These are phyloP conservation scores for Sebastes iracundus DNA, from an alignment of 2,797 vertebrate species.

Conservation along the genomic window DNA sequence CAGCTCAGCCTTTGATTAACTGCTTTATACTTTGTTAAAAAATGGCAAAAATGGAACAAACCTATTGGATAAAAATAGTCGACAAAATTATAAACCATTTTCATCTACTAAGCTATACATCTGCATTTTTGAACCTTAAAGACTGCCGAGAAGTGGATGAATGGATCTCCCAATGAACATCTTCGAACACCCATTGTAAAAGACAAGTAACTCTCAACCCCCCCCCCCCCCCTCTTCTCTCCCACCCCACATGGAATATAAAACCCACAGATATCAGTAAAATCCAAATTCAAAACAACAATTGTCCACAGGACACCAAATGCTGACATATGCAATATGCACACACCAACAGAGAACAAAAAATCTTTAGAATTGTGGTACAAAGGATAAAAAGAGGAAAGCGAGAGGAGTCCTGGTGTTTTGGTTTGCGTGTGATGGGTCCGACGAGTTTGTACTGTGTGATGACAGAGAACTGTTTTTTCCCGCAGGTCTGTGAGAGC, in stretches of 20 bases:
- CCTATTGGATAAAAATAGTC: constrained; percentile 70
- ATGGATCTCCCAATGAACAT: constrained; percentile 51
- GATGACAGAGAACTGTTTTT: constrained; percentile 17
- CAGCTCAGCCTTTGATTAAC: constrained; percentile 39
- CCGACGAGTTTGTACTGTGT: constrained; percentile 34
- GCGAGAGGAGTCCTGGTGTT: constrained; percentile 67
- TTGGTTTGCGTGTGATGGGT: constrained; percentile 82
- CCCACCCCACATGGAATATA: constrained; percentile 52
- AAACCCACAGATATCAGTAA: constrained; percentile 70
- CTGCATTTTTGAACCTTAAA: constrained; percentile 39
- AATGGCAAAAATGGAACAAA: constrained; percentile 48
- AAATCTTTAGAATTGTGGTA: constrained; percentile 58
- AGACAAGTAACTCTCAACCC: constrained; percentile 71
- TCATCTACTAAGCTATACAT: constrained; percentile 39
- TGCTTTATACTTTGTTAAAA: constrained; percentile 41
- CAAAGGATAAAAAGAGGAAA: constrained; percentile 57
- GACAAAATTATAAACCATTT: constrained; percentile 45
- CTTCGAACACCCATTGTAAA: constrained; percentile 69
- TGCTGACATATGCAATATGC: constrained; percentile 78
- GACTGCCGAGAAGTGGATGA: constrained; percentile 45
- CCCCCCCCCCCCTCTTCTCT: constrained; percentile 75
- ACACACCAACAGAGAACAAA: constrained; percentile 68
- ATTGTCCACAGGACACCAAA: constrained; percentile 73
- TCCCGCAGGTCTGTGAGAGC: constrained; percentile 43
- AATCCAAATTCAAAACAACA: constrained; percentile 67